phyloP scores from a whole-genome alignment of 2,888 invertebrate species.

The Lepidochrysops patricia region DNA sequence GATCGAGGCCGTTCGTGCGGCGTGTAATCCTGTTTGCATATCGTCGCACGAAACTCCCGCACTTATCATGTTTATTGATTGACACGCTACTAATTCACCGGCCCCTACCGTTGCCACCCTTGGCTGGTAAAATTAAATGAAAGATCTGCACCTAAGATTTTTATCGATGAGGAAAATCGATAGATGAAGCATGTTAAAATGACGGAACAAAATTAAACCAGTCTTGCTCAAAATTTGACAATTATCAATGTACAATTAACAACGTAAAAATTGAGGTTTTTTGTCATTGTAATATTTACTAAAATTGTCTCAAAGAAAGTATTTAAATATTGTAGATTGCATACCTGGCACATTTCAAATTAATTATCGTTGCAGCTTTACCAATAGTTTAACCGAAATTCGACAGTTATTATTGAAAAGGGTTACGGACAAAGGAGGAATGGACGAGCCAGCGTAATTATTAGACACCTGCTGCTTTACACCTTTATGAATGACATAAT shows the following conservation, averaged over 20 bases:
- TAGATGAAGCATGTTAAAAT: too few relatives aligned
- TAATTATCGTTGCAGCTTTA: background rate
- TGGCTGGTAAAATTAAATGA: constrained; percentile 25
- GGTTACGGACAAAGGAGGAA: constrained; percentile 11
- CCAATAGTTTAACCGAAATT: background rate
- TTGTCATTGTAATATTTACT: too few relatives aligned
- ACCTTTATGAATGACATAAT: constrained; percentile 11
- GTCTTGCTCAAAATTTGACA: too few relatives aligned
- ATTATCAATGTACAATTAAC: too few relatives aligned
- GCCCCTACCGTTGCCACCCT: constrained; percentile 35
- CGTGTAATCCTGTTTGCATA: constrained; percentile 68
- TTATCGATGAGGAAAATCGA: background rate
- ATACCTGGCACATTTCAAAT: background rate
- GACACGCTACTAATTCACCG: constrained; percentile 70
- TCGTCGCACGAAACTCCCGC: constrained; percentile 66
- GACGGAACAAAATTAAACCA: too few relatives aligned
- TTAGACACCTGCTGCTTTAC: constrained; percentile 12
- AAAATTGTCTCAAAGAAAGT: background rate
- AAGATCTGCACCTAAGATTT: constrained; percentile 27
- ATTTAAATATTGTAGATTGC: background rate
- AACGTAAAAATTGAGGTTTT: too few relatives aligned
- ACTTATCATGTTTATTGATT: constrained; percentile 75
- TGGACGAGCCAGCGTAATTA: background rate
- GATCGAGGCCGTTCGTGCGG: constrained; percentile 42
- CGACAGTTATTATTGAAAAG: constrained; percentile 10